phyloP scores from a whole-genome alignment of 2,797 vertebrate species.

The Poeciliopsis infans region DNA sequence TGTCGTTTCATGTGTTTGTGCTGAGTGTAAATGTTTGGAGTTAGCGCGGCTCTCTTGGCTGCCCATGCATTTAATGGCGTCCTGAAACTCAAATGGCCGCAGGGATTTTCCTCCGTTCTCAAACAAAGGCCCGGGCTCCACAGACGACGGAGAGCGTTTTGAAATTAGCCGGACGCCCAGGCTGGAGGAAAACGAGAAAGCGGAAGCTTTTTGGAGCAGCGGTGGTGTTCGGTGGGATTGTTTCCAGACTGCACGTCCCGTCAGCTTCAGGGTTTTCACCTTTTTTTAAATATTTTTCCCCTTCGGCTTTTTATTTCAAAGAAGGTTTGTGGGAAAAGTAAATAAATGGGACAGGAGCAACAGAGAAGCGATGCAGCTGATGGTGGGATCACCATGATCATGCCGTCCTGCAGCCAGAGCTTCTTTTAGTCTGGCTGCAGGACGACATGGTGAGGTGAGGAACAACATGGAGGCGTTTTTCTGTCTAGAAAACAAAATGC shows the following conservation, averaged over 20 bases:
- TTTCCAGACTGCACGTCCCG: conserved; percentile 50
- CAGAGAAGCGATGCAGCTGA: background rate
- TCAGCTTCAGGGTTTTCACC: conserved; percentile 47
- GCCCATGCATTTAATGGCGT: conserved; percentile 37
- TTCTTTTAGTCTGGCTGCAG: background rate
- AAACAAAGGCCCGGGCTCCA: conserved; percentile 3
- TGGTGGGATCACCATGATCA: conserved; percentile 21
- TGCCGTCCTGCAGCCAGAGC: background rate
- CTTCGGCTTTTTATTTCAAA: conserved; percentile 28
- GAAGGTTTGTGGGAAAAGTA: conserved; percentile 15
- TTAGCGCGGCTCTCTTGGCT: conserved; percentile 21
- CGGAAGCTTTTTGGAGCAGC: conserved; percentile 31
- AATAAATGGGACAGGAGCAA: background rate
- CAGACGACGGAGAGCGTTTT: conserved; percentile 21
- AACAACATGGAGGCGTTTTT: background rate
- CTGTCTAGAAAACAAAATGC: background rate
- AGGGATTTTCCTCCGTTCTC: conserved; percentile 11
- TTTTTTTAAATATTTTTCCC: conserved; percentile 11
- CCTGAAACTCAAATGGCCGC: conserved; percentile 35
- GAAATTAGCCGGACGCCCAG: conserved; percentile 20
- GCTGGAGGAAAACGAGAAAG: background rate
- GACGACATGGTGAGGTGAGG: no score
- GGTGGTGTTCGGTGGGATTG: conserved; percentile 40
- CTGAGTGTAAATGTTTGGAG: conserved; percentile 15
- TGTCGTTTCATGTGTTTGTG: conserved; percentile 17